Conservation (phyloP, 2,113 vertebrate species). For the Corythornis madagascariensis region DNA sequence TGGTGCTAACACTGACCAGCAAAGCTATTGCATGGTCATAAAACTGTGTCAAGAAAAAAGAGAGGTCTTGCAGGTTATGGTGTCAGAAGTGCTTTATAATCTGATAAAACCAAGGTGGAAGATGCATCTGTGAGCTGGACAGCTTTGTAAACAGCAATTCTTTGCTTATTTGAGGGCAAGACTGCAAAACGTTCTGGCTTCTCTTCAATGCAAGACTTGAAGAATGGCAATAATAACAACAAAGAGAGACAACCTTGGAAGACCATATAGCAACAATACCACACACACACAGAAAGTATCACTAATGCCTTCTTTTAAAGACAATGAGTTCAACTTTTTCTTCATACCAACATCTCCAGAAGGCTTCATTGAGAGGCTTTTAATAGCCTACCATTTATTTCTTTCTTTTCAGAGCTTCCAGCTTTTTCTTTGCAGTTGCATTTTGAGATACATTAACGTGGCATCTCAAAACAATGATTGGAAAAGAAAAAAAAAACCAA, state of each 20-base stretch:
- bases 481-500: conserved; percentile 1
- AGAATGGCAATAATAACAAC: neutral
- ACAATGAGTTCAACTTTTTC: neutral
- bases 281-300: neutral
- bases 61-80: neutral
- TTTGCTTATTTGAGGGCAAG: neutral
- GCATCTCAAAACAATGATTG: neutral
- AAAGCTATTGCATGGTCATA: neutral
- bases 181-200: neutral
- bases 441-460: neutral
- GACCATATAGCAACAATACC: neutral
- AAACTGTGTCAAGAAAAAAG: neutral
- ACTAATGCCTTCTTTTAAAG: neutral
- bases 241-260: neutral
- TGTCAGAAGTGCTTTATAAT: neutral
- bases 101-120: neutral
- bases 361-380: neutral
- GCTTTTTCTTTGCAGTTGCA: neutral
- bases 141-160: neutral
- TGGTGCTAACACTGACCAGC: neutral
- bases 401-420: neutral
- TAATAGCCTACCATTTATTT: neutral
- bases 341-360: neutral
- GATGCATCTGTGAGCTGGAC: neutral
- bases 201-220: neutral